Percentiles rank a stretch among this genome's conserved stretches.
phyloP scores from a whole-genome alignment of 2,797 vertebrate species.

The Erethizon dorsatum region DNA sequence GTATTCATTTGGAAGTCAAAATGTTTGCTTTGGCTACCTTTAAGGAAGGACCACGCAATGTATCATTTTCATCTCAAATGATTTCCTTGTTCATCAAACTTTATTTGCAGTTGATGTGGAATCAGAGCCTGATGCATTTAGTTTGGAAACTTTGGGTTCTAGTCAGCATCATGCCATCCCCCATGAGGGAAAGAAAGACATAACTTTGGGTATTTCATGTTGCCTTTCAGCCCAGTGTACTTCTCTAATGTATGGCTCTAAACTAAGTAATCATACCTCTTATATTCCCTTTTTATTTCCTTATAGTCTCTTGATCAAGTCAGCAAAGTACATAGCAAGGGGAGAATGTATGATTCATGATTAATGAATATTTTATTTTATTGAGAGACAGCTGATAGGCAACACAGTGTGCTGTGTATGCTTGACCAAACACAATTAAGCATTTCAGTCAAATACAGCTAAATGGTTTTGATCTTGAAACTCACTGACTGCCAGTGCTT shows the following conservation, averaged over 20 bases:
- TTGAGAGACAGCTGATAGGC: not conserved
- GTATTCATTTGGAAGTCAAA: slow-evolving; percentile 61
- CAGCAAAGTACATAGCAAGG: not conserved
- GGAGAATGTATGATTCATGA: not conserved
- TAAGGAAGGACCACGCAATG: slow-evolving; percentile 51
- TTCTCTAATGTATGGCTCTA: slow-evolving; percentile 45
- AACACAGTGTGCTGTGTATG: not conserved
- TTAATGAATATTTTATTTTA: slow-evolving; percentile 54
- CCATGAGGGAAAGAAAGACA: slow-evolving; percentile 76
- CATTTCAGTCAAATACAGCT: slow-evolving; percentile 1
- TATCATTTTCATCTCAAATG: slow-evolving; percentile 67
- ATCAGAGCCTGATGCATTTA: slow-evolving; percentile 73
- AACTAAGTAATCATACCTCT: slow-evolving; percentile 51
- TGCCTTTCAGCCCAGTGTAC: slow-evolving; percentile 46
- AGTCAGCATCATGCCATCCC: slow-evolving; percentile 74
- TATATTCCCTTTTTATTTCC: slow-evolving; percentile 21
- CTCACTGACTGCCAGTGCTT: not conserved
- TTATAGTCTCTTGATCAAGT: slow-evolving; percentile 54
- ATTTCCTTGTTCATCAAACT: slow-evolving; percentile 64
- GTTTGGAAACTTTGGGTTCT: slow-evolving; percentile 74
- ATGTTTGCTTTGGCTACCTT: not conserved
- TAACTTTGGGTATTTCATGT: not conserved
- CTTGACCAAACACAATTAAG: slow-evolving; percentile 15
- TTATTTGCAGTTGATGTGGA: slow-evolving; percentile 67
- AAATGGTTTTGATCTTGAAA: slow-evolving; percentile 60